Conservation (phyloP, 2,888 invertebrate species). For the Plebejus melissa region DNA sequence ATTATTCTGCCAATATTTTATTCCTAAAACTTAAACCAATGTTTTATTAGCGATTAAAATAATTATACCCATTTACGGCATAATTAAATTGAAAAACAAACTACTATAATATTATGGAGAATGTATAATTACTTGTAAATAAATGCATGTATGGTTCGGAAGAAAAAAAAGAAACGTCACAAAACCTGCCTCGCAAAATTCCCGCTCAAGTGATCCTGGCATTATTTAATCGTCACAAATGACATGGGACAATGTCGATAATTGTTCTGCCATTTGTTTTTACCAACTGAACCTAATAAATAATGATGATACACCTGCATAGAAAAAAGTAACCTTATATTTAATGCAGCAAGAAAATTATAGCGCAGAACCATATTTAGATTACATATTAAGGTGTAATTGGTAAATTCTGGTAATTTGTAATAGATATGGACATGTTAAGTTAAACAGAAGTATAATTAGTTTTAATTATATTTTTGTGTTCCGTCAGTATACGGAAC, state of each 20-base stretch:
- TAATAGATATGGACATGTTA: conserved; percentile 21
- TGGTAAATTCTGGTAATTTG: conserved; percentile 22
- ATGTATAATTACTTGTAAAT: conserved; percentile 24
- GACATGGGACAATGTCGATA: conserved; percentile 55
- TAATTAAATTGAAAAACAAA: conserved; percentile 19
- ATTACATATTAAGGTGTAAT: conserved; percentile 21
- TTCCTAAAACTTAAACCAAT: conserved; percentile 9
- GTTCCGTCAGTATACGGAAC: neutral
- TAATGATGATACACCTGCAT: conserved; percentile 56
- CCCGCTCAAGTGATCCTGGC: conserved; percentile 28
- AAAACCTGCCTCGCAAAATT: neutral
- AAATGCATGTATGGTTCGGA: neutral
- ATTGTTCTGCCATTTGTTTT: conserved; percentile 65
- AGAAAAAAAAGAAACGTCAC: neutral
- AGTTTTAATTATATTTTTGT: neutral
- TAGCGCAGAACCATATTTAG: conserved; percentile 28
- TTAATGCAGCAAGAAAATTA: conserved; percentile 44
- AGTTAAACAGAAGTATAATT: conserved; percentile 7
- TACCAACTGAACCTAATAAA: conserved; percentile 43
- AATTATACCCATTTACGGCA: conserved; percentile 14
- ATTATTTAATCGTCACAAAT: conserved; percentile 42
- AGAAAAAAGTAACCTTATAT: conserved; percentile 57
- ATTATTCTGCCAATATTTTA: neutral
- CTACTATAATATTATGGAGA: conserved; percentile 9
- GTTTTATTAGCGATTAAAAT: conserved; percentile 12